Base-by-base conservation (phyloP, 2,797 vertebrate genomes). In the Orientallactaga sibirica region DNA sequence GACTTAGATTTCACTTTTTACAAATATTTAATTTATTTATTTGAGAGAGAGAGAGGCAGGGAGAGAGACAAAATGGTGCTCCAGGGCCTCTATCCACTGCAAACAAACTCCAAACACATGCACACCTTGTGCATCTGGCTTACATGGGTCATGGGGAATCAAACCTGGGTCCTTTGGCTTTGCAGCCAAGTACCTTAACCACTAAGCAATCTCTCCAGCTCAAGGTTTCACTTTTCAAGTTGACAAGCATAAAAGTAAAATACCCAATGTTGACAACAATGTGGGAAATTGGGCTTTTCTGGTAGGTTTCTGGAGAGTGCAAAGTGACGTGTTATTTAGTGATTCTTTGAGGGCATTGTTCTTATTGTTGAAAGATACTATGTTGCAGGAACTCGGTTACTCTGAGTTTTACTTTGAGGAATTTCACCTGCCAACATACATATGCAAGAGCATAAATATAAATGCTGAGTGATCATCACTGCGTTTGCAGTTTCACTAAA, bases 351-450 rank as follows among this genome's bases (percentile, higher is more conserved):
- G 16, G 52, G 2, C 27, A 66, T 18, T 18, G 27, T 84, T 88
- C 75, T 9, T n/a, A 91, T 61, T 81, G 83, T 82, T 90, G 73
- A 71, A 70, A 18, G 88, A 24, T 52, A 81, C 71, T 82, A 12
- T 85, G 18, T 64, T 80, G 22, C 1, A 48, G 33, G 7, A 61
- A 73, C 19, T 90, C 20, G 88, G 64, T 92, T 27, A 68, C 79
- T 88, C 19, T 79, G n/a, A 93, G 92, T 90, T 29, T 71, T 3
- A 18, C 29, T 43, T 95, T 91, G 37, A 91, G 41, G 1, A 95
- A 70, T 93, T 20, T 85, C 10, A 91, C 7, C 5, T 86, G 83
- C 10, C 29, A 25, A 91, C 83, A 73, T 61, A 83, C 33, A 37
- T 37, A 37, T 27, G 48, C 11, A 66, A 83, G 14, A 73, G 9